These are phyloP conservation scores for Ailuropoda melanoleuca DNA, from an alignment of 2,113 vertebrate genomes.

Conservation along the genomic window DNA sequence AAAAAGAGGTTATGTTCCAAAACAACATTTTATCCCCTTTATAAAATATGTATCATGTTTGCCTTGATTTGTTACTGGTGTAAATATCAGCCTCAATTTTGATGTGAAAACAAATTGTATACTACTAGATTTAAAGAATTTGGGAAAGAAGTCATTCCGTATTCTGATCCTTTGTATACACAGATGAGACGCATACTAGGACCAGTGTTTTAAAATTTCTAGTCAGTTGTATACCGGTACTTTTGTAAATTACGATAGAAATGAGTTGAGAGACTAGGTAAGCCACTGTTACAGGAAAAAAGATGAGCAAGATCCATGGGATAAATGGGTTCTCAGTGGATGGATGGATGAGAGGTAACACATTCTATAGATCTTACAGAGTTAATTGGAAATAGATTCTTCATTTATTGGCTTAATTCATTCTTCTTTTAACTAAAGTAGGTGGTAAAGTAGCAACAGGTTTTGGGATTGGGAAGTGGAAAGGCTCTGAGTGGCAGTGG, in stretches of 20 bases:
- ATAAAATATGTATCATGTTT: neutral
- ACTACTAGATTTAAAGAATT: slow-evolving; percentile 25
- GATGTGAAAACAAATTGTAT: neutral
- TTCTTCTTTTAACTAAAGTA: slow-evolving; percentile 25
- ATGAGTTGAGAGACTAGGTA: neutral
- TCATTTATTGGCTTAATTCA: neutral
- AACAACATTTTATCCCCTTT: neutral
- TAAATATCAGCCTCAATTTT: neutral
- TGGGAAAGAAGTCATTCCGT: neutral
- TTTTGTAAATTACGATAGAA: slow-evolving; percentile 12
- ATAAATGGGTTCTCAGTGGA: neutral
- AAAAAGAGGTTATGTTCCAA: neutral
- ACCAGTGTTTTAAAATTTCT: slow-evolving; percentile 5
- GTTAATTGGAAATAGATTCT: neutral
- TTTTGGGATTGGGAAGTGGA: neutral
- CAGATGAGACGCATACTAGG: neutral
- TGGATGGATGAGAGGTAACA: neutral
- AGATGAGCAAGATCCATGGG: neutral
- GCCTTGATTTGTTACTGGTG: neutral
- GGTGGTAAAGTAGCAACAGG: neutral
- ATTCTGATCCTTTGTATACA: neutral
- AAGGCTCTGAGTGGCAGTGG: neutral
- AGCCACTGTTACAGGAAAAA: neutral
- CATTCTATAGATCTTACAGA: neutral
- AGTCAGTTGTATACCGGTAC: neutral